These are phyloP conservation scores for Selene dorsalis DNA, from an alignment of 2,797 vertebrate genomes.

Conservation along the genomic window DNA sequence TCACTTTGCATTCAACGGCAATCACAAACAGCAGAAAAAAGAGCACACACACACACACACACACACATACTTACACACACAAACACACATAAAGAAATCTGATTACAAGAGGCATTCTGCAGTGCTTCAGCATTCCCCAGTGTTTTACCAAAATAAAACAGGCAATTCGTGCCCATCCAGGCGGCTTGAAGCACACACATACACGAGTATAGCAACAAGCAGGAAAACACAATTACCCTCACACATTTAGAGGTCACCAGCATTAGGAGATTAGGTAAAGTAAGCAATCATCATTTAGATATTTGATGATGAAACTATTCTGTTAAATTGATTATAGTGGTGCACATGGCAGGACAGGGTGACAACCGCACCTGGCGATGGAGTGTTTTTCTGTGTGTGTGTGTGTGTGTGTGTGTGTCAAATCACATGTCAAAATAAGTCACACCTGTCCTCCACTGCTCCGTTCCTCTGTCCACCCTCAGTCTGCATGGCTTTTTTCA, in stretches of 20 bases:
- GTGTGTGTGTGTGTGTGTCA: conserved; percentile 42
- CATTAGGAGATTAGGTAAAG: conserved; percentile 86
- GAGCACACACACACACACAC: conserved; percentile 53
- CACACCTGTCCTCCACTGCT: conserved; percentile 60
- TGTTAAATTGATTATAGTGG: conserved; percentile 87
- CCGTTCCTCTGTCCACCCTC: conserved; percentile 34
- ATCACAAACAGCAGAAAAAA: conserved; percentile 81
- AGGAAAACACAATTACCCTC: conserved; percentile 77
- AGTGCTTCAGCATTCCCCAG: conserved; percentile 76
- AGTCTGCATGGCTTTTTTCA: conserved; percentile 16
- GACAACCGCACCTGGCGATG: conserved; percentile 80
- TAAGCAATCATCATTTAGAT: conserved; percentile 87
- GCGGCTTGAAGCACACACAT: conserved; percentile 52
- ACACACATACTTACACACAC: conserved; percentile 65
- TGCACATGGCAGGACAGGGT: conserved; percentile 74
- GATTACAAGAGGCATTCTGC: conserved; percentile 78
- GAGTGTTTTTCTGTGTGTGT: conserved; percentile 42
- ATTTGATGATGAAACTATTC: conserved; percentile 86
- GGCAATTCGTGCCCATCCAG: conserved; percentile 52
- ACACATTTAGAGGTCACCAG: conserved; percentile 80
- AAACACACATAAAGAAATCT: conserved; percentile 76
- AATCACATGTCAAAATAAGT: conserved; percentile 50
- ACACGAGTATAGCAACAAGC: conserved; percentile 50
- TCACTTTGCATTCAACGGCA: conserved; percentile 89
- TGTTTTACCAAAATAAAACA: conserved; percentile 80